Base-by-base conservation (phyloP, 2,888 invertebrate genomes). In the Acrobasis consociella region DNA sequence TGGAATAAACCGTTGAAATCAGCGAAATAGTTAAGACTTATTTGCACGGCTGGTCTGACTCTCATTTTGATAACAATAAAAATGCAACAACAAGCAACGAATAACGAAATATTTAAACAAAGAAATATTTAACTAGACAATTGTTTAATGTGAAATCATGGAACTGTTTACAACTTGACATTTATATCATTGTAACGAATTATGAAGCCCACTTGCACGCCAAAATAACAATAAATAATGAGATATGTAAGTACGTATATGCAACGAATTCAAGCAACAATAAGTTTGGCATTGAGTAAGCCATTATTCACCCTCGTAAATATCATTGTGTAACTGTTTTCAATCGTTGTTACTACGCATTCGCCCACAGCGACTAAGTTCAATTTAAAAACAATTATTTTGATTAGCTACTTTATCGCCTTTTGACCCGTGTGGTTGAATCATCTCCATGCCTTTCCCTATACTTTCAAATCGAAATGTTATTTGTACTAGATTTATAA, bases 381-480 rank as follows among this genome's bases (percentile, higher is more conserved):
- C 62, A 62, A 62, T 62, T 62, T 55, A 62, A 62, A 62, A 62
- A 62, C 62, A 62, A 62, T 62, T 56, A 56, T 56, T 56, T 56
- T 56, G 56, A 46, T 56, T 56, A 56, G 46, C 9, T 31, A 16
- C 50, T 49, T 15, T 16, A 22, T 42, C 13, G 56, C 56, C 56
- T 56, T 56, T 42, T 42, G 42, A 56, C 42, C 39, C 56, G 42
- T 46, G 46, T 42, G 9, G 1, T 39, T 59, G 5, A 46, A 49
- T 49, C 15, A 13, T 17, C 11, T 10, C 22, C 49, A 11, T 58
- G 15, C 0, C n/a, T 58, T 58, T 5, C 17, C 39, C 22, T 17
- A 3, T 37, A 53, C 53, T 53, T 53, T 53, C 37, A 15, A 53
- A 13, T n/a, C 9, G 9, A 38, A 37, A 15, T 52, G 1, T 37